Evolutionary conservation across 2,888 invertebrate genomes (phyloP), one percentile per base, ranked within the genome.

Genomic region (Schizaphis graminum): DNA sequence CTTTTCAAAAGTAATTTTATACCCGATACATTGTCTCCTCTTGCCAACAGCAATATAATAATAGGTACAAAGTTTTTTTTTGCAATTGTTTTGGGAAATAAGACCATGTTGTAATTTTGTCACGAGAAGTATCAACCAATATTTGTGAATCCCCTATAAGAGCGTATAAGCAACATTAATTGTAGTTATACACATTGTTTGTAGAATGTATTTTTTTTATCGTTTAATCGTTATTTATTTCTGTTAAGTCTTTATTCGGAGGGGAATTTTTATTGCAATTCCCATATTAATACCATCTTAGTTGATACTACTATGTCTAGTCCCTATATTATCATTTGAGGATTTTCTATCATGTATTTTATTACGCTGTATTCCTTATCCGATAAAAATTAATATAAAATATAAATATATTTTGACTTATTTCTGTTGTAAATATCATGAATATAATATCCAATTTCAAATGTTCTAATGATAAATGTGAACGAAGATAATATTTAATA

Each of bases 141-240:
- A 77, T 77, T 77, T 49, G 35, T 26, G 13, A 28, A 49, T 77
- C 91, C 67, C 77, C 77, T 47, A n/a, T 91, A 57, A 57, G 49
- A 35, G 47, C 61, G 47, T 87, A 35, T 61, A 61, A 92, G 84
- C 49, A 89, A 84, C 89, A 93, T 93, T 93, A 93, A 93, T 93
- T 67, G 84, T 57, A 56, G 56, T 93, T 93, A 85, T 89, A 85
- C 85, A 89, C 77, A 85, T 87, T 61, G 86, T 92, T 56, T 86
- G 86, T 84, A 35, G 35, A 35, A 35, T 35, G 35, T 77, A 35
- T 89, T 85, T 77, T 88, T 89, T 57, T 85, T 93, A 93, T 93
- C 56, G 56, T 93, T 89, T 56, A 24, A 85, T 84, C 89, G 89
- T 89, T 89, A 89, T 93, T 89, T 85, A 84, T 93, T 89, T 93